Evolutionary conservation across 1,140 invertebrate species (phyloP).

Genomic region (Drosophila leontia): DNA sequence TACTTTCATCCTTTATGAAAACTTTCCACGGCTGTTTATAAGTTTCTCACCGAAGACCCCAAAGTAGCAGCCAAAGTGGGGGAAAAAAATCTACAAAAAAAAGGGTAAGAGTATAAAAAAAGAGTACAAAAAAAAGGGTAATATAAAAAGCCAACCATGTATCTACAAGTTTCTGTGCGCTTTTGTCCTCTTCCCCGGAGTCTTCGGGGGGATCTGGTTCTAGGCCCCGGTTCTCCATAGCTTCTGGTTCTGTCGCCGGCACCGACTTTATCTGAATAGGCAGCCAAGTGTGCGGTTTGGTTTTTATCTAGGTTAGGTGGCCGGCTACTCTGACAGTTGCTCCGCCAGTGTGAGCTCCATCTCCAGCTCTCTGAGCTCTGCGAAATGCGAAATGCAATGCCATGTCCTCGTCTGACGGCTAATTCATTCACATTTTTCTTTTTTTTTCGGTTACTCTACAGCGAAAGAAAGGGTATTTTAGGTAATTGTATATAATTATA

Average conservation of each 20-base stretch:
- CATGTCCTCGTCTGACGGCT: slow-evolving; percentile 60
- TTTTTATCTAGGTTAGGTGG: slow-evolving; percentile 71
- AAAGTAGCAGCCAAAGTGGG: slow-evolving; percentile 24
- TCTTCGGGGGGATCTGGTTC: slow-evolving; percentile 31
- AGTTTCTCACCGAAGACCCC: slow-evolving; percentile 53
- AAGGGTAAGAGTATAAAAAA: slow-evolving; percentile 21
- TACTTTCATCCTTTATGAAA: slow-evolving; percentile 77
- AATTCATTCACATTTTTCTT: slow-evolving; percentile 72
- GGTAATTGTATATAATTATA: neutral
- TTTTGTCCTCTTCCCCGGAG: slow-evolving; percentile 65
- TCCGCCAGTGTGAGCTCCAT: slow-evolving; percentile 28
- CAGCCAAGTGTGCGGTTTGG: slow-evolving; percentile 76
- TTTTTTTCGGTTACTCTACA: slow-evolving; percentile 30
- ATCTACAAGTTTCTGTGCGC: slow-evolving; percentile 70
- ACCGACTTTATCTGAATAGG: slow-evolving; percentile 58
- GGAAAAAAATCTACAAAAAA: neutral
- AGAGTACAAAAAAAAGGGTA: slow-evolving; percentile 15
- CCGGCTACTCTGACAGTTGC: slow-evolving; percentile 35
- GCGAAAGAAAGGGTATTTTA: neutral
- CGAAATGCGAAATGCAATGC: slow-evolving; percentile 42
- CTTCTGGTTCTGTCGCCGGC: slow-evolving; percentile 35
- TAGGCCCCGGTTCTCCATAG: slow-evolving; percentile 18
- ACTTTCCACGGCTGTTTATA: slow-evolving; percentile 79
- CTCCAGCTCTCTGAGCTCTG: slow-evolving; percentile 12
- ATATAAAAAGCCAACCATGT: slow-evolving; percentile 50